Conservation (phyloP, 1,140 invertebrate genomes). For the Drosophila orosa region DNA sequence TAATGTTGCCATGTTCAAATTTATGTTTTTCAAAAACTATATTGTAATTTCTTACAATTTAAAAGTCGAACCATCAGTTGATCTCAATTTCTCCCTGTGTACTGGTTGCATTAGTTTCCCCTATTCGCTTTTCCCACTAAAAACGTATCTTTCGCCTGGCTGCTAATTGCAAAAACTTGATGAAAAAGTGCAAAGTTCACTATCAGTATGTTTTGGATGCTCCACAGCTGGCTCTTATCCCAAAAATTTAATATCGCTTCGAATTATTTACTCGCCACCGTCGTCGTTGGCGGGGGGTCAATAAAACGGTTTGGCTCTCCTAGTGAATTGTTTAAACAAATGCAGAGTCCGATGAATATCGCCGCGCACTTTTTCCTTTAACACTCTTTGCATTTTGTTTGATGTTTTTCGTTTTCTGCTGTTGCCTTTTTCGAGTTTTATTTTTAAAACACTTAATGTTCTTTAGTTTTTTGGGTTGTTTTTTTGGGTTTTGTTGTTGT, state of each 20-base stretch:
- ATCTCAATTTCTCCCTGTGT: slow-evolving; percentile 3
- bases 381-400: slow-evolving; percentile 52
- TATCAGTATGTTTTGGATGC: slow-evolving; percentile 21
- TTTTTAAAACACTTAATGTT: slow-evolving; percentile 81
- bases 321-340: slow-evolving; percentile 43
- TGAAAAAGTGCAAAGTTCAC: slow-evolving; percentile 62
- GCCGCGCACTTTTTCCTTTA: slow-evolving; percentile 23
- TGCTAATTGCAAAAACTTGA: slow-evolving; percentile 34
- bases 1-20: no score
- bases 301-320: slow-evolving; percentile 37
- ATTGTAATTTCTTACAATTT: not conserved
- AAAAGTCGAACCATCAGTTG: not conserved
- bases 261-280: slow-evolving; percentile 37
- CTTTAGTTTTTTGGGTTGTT: slow-evolving; percentile 40
- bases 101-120: slow-evolving; percentile 13
- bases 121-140: not conserved
- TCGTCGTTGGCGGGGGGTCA: slow-evolving; percentile 38
- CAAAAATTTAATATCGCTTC: slow-evolving; percentile 26
- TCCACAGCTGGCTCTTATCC: slow-evolving; percentile 31
- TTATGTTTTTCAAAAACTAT: not conserved
- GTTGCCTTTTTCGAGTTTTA: slow-evolving; percentile 60
- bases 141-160: slow-evolving; percentile 25
- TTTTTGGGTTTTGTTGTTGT: slow-evolving; percentile 3
- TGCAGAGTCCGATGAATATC: slow-evolving; percentile 21
- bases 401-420: slow-evolving; percentile 52